Percentiles rank a stretch among this genome's conserved stretches.
These are phyloP conservation scores for Echinarachnius parma DNA, from an alignment of 53 echinoderm and acorn worm species.

Conservation along the genomic window DNA sequence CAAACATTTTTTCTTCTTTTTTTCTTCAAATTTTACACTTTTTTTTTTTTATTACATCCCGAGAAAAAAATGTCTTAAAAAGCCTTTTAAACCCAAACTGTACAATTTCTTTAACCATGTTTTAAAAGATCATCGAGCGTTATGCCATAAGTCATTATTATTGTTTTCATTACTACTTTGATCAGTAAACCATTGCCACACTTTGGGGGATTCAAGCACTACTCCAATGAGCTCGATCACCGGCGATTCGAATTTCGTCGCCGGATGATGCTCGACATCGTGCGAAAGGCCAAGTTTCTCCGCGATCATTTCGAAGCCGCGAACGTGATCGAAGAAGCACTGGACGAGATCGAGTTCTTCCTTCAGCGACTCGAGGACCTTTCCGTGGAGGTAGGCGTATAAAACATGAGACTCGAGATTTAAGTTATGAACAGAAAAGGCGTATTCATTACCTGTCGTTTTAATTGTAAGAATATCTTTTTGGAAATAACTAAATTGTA, in stretches of 20 bases:
- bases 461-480: too few relatives aligned
- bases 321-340: conserved; percentile 79
- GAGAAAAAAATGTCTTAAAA: too few relatives aligned
- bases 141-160: too few relatives aligned
- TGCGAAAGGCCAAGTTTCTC: conserved; percentile 69
- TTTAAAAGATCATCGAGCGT: too few relatives aligned
- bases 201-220: conserved; percentile 70
- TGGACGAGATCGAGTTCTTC: conserved; percentile 87
- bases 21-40: too few relatives aligned
- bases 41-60: too few relatives aligned
- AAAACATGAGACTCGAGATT: too few relatives aligned
- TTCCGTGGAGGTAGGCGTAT: conserved; percentile 91
- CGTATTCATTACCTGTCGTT: too few relatives aligned
- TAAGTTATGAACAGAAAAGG: too few relatives aligned
- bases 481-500: too few relatives aligned
- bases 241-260: conserved; percentile 61
- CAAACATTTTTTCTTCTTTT: too few relatives aligned
- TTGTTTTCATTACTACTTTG: neutral
- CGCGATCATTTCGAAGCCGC: conserved; percentile 83
- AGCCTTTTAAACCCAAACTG: too few relatives aligned
- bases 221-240: conserved; percentile 81
- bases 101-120: neutral
- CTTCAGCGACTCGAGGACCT: conserved; percentile 60
- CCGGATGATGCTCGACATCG: conserved; percentile 55
- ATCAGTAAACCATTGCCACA: conserved; percentile 66